Conservation (phyloP, 1,140 invertebrate genomes). For the Zaprionus camerounensis region DNA sequence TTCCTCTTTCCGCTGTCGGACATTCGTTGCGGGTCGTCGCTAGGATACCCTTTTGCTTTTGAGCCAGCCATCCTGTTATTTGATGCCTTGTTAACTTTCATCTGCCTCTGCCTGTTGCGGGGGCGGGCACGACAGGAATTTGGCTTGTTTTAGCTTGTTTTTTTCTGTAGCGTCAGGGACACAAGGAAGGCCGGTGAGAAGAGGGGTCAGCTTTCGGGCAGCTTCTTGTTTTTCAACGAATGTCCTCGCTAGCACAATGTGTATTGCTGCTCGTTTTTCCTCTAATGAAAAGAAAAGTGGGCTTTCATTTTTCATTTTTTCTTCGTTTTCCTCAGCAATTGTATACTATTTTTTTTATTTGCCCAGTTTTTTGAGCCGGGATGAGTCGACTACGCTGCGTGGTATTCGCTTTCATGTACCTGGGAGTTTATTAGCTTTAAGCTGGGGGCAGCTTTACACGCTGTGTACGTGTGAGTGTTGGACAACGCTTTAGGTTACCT, state of each 20-base stretch:
- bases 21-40: constrained; percentile 54
- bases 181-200: no score
- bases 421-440: constrained; percentile 75
- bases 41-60: constrained; percentile 77
- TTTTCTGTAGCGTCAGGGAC: constrained; percentile 16
- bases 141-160: constrained; percentile 70
- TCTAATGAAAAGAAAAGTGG: constrained; percentile 75
- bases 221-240: constrained; percentile 56
- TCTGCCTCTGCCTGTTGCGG: constrained; percentile 32
- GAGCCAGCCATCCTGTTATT: constrained; percentile 60
- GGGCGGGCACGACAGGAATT: constrained; percentile 47
- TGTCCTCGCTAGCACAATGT: constrained; percentile 54
- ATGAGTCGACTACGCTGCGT: constrained; percentile 48
- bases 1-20: background rate
- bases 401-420: constrained; percentile 73
- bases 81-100: constrained; percentile 80
- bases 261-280: constrained; percentile 66
- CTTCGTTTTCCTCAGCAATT: constrained; percentile 32
- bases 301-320: constrained; percentile 65
- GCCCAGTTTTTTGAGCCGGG: constrained; percentile 24
- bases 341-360: constrained; percentile 42
- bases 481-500: constrained; percentile 61
- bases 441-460: constrained; percentile 25
- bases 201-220: constrained; percentile 4
- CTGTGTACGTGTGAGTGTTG: constrained; percentile 22